phyloP scores from a whole-genome alignment of 2,113 vertebrate species.

The Peromyscus maniculatus region DNA sequence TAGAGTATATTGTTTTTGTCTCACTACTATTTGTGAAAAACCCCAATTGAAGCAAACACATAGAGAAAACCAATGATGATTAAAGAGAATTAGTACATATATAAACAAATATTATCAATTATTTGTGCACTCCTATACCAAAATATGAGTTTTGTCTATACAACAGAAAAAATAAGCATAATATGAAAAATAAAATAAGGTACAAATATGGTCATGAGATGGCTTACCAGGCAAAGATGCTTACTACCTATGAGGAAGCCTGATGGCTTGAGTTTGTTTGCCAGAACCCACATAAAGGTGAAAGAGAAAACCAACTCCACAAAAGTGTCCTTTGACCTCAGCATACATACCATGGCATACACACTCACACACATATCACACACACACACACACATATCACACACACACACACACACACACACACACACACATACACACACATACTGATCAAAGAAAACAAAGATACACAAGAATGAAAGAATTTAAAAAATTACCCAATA shows the following conservation, averaged over 20 bases:
- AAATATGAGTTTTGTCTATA: not conserved
- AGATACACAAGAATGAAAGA: not conserved
- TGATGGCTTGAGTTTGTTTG: not conserved
- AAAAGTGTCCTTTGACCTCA: not conserved
- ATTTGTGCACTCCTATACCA: not conserved
- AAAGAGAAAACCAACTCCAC: not conserved
- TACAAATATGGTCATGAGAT: not conserved
- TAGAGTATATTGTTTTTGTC: not conserved
- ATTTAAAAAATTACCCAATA: not conserved
- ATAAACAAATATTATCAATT: not conserved
- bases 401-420: too few relatives aligned
- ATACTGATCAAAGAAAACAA: not conserved
- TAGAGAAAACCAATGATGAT: not conserved
- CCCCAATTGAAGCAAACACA: not conserved
- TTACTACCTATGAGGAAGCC: not conserved
- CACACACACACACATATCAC: not conserved
- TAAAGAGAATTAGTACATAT: not conserved
- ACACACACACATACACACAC: too few relatives aligned
- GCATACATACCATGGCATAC: not conserved
- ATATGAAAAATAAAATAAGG: not conserved
- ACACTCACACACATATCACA: not conserved
- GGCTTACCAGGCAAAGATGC: too few relatives aligned
- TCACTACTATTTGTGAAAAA: not conserved
- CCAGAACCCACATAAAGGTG: not conserved
- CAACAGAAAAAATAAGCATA: conserved; percentile 39